Conservation (phyloP, 1,140 invertebrate species). For the Agrypnia vestita region DNA sequence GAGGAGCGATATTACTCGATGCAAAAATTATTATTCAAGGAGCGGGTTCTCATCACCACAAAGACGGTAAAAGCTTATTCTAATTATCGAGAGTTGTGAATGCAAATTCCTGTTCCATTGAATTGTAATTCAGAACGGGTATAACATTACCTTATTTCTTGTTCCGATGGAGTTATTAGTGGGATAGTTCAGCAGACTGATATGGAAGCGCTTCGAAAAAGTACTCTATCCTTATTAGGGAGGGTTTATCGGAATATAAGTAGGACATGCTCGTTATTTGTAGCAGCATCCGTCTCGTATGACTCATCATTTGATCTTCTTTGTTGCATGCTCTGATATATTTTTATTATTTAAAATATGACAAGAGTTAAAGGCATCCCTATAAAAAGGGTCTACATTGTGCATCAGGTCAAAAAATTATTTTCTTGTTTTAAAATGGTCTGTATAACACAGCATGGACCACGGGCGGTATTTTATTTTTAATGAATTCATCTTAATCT, state of each 20-base stretch:
- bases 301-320: constrained; percentile 23
- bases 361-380: no score
- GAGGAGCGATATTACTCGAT: not conserved
- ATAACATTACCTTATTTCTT: constrained; percentile 51
- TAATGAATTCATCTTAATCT: no score
- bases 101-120: constrained; percentile 49
- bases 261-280: constrained; percentile 24
- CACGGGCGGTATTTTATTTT: no score
- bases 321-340: constrained; percentile 6
- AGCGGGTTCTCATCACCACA: constrained; percentile 47
- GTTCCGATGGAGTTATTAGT: constrained; percentile 38
- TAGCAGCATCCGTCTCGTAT: constrained; percentile 20
- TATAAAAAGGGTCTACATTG: no score
- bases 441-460: no score
- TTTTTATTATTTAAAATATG: no score
- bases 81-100: constrained; percentile 53
- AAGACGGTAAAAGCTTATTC: constrained; percentile 41
- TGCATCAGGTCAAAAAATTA: no score
- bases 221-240: constrained; percentile 24
- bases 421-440: no score
- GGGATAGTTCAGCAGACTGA: constrained; percentile 10
- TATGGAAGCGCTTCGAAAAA: constrained; percentile 7
- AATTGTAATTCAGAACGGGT: constrained; percentile 54
- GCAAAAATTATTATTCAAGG: constrained; percentile 51
- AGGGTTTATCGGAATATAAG: constrained; percentile 24